These are phyloP conservation scores for Drosophila bifasciata DNA, from an alignment of 1,140 invertebrate species.

Conservation along the genomic window DNA sequence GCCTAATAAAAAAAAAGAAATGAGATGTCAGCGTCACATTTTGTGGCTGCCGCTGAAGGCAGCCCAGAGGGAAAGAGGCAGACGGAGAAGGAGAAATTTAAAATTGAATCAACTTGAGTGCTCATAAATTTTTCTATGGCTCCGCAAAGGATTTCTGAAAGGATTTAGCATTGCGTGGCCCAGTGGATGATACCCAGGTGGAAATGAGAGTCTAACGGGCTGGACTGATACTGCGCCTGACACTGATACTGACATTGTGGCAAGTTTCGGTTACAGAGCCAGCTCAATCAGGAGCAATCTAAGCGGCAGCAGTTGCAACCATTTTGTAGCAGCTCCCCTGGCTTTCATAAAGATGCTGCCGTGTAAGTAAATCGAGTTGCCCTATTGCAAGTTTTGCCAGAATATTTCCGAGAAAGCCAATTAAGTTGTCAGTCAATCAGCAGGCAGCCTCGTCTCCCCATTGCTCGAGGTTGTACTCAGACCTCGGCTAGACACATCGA, in stretches of 20 bases:
- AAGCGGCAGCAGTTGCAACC: slow-evolving; percentile 27
- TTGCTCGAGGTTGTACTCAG: slow-evolving; percentile 20
- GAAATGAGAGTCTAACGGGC: slow-evolving; percentile 11
- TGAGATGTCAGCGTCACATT: slow-evolving; percentile 67
- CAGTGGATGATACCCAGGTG: slow-evolving; percentile 56
- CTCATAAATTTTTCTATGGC: slow-evolving; percentile 73
- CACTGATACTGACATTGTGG: slow-evolving; percentile 48
- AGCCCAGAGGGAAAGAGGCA: neutral
- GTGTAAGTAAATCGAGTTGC: slow-evolving; percentile 42
- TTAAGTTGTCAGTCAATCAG: slow-evolving; percentile 82
- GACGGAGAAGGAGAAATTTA: slow-evolving; percentile 43
- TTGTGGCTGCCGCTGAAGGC: slow-evolving; percentile 40
- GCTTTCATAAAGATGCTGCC: slow-evolving; percentile 14
- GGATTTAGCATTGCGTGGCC: slow-evolving; percentile 49
- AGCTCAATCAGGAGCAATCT: slow-evolving; percentile 49
- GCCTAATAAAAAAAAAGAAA: slow-evolving; percentile 78
- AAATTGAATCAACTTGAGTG: slow-evolving; percentile 79
- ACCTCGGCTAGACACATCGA: slow-evolving; percentile 39
- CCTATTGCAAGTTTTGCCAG: slow-evolving; percentile 69
- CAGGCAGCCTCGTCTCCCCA: slow-evolving; percentile 16
- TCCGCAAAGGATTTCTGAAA: slow-evolving; percentile 27
- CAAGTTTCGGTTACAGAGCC: slow-evolving; percentile 68
- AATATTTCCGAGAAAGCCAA: slow-evolving; percentile 69
- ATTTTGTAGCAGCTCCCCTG: slow-evolving; percentile 8
- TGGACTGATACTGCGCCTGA: slow-evolving; percentile 46